These are phyloP conservation scores for Macaria liturata DNA, from an alignment of 2,888 invertebrate genomes.

Conservation along the genomic window DNA sequence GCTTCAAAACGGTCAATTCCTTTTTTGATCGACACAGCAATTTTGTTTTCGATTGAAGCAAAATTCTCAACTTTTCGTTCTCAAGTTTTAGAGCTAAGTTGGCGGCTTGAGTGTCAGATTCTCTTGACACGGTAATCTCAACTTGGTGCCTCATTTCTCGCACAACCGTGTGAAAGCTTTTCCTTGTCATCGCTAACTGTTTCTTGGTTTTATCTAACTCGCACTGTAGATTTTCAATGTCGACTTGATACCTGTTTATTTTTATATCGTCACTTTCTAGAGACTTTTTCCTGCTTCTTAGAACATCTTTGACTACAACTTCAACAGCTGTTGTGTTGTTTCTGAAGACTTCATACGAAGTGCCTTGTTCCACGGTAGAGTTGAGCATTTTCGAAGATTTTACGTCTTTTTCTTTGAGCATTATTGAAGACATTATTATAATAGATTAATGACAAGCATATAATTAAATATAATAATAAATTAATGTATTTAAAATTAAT, in stretches of 20 bases:
- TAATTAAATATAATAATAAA: no score
- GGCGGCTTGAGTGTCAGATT: constrained; percentile 51
- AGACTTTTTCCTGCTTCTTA: constrained; percentile 38
- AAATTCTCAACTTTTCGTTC: constrained; percentile 62
- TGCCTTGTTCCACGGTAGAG: constrained; percentile 36
- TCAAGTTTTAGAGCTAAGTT: constrained; percentile 59
- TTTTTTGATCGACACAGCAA: constrained; percentile 56
- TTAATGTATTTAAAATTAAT: no score
- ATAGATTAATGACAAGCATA: no score
- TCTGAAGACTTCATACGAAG: constrained; percentile 61
- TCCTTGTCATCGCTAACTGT: constrained; percentile 45
- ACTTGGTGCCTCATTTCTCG: constrained; percentile 61
- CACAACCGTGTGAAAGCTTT: constrained; percentile 50
- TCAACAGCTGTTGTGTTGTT: constrained; percentile 69
- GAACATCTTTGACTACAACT: constrained; percentile 64
- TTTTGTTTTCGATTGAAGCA: constrained; percentile 59
- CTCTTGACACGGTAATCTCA: constrained; percentile 50
- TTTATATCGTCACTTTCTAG: constrained; percentile 29
- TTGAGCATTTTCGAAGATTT: constrained; percentile 15
- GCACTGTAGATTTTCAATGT: constrained; percentile 48
- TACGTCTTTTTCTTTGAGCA: constrained; percentile 20
- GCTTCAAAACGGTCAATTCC: constrained; percentile 57
- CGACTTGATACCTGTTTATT: constrained; percentile 41
- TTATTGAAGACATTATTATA: constrained; percentile 37
- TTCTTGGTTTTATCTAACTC: constrained; percentile 50